Evolutionary conservation across 2,113 vertebrate species (phyloP).

Genomic region (Sinocyclocheilus rhinocerous): DNA sequence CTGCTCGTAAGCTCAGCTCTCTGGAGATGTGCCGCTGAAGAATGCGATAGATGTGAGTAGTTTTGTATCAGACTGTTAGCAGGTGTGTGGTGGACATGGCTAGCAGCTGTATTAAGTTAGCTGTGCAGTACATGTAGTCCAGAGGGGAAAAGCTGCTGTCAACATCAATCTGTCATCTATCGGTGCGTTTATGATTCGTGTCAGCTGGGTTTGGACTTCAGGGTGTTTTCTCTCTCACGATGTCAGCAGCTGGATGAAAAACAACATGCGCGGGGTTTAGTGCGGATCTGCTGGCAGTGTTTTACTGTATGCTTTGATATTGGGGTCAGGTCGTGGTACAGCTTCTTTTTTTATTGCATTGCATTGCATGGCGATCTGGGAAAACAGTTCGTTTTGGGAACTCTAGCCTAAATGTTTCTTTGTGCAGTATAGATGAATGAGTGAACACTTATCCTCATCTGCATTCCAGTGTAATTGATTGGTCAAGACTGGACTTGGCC

Average conservation of each 20-base stretch:
- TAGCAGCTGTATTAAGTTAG: slow-evolving; percentile 40
- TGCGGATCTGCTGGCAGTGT: background rate
- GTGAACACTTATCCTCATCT: background rate
- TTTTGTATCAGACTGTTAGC: background rate
- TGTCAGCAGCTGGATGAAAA: background rate
- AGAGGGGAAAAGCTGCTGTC: slow-evolving; percentile 8
- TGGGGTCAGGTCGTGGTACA: background rate
- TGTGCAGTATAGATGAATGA: background rate
- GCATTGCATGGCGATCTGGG: background rate
- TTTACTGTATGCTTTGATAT: background rate
- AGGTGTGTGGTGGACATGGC: background rate
- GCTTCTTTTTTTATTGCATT: background rate
- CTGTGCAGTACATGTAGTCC: slow-evolving; percentile 8
- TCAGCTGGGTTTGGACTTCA: slow-evolving; percentile 4
- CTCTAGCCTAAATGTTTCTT: background rate
- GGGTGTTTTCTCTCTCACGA: background rate
- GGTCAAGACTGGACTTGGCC: slow-evolving; percentile 17
- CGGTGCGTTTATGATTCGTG: background rate
- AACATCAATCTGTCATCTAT: background rate
- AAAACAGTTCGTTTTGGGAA: background rate
- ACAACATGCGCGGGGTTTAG: background rate
- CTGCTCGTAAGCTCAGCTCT: background rate
- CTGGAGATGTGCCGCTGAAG: slow-evolving; percentile 44
- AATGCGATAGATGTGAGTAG: slow-evolving; percentile 48
- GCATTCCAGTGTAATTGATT: slow-evolving; percentile 2